phyloP scores from a whole-genome alignment of 2,797 vertebrate species.

The Anabacerthia variegaticeps region DNA sequence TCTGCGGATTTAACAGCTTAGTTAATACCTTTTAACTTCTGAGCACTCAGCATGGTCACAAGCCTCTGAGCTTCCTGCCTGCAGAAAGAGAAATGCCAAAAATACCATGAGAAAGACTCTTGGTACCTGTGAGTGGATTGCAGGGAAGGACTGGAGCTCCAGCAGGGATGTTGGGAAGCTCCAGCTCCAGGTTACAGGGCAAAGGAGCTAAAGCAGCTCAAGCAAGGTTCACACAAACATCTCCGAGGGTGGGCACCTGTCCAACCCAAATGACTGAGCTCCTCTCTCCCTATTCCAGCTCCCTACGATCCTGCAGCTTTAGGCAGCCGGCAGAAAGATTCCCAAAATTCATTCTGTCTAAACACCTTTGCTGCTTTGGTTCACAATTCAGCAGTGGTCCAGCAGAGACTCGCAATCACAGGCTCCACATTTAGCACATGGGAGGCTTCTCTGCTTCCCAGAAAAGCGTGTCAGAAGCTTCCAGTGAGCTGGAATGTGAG shows the following conservation, averaged over 20 bases:
- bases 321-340: not conserved
- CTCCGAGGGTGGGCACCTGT: not conserved
- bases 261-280: constrained; percentile 15
- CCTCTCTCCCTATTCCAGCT: not conserved
- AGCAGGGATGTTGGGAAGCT: not conserved
- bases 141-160: not conserved
- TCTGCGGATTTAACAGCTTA: not conserved
- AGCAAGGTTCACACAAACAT: constrained; percentile 14
- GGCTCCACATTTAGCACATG: not conserved
- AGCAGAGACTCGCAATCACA: not conserved
- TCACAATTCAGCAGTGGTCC: not conserved
- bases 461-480: not conserved
- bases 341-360: constrained; percentile 4
- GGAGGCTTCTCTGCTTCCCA: not conserved
- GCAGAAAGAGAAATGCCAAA: not conserved
- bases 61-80: not conserved
- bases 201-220: not conserved
- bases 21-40: not conserved
- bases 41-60: not conserved
- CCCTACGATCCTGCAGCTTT: not conserved
- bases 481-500: not conserved
- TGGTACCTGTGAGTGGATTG: not conserved
- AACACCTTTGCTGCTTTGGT: constrained; percentile 25
- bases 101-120: not conserved
- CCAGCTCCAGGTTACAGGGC: not conserved